Percentiles rank a stretch among this genome's conserved stretches.
These are phyloP conservation scores for Pseudomyrmex gracilis DNA, from an alignment of 1,140 invertebrate genomes.

Conservation along the genomic window DNA sequence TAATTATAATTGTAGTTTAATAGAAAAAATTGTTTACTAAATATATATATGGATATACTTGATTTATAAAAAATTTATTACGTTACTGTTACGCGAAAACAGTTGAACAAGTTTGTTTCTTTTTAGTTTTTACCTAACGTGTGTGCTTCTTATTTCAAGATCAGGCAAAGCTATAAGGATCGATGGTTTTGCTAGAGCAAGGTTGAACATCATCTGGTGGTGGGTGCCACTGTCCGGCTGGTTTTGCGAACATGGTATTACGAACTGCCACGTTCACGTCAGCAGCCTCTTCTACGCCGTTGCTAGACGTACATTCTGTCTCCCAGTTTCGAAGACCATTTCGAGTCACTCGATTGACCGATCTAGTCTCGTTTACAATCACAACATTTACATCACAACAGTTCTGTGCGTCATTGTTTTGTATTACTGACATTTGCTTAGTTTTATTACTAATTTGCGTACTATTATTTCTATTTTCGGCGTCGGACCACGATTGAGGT, in stretches of 20 bases:
- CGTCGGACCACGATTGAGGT: constrained; percentile 69
- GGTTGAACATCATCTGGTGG: constrained; percentile 87
- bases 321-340: constrained; percentile 79
- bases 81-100: constrained; percentile 65
- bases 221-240: constrained; percentile 77
- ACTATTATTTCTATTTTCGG: constrained; percentile 63
- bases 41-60: constrained; percentile 34
- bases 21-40: constrained; percentile 29
- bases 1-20: constrained; percentile 5
- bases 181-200: constrained; percentile 87
- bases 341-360: constrained; percentile 75
- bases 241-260: constrained; percentile 77
- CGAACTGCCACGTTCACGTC: constrained; percentile 75
- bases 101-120: constrained; percentile 19
- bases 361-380: constrained; percentile 61
- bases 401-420: constrained; percentile 75
- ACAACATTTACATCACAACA: constrained; percentile 75
- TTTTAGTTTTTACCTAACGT: constrained; percentile 44
- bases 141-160: constrained; percentile 42
- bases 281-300: constrained; percentile 65
- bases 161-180: constrained; percentile 85
- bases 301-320: constrained; percentile 74
- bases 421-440: constrained; percentile 64
- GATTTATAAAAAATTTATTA: constrained; percentile 29
- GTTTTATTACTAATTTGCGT: constrained; percentile 67